Conservation (phyloP, 2,797 vertebrate genomes). For the Luscinia luscinia region DNA sequence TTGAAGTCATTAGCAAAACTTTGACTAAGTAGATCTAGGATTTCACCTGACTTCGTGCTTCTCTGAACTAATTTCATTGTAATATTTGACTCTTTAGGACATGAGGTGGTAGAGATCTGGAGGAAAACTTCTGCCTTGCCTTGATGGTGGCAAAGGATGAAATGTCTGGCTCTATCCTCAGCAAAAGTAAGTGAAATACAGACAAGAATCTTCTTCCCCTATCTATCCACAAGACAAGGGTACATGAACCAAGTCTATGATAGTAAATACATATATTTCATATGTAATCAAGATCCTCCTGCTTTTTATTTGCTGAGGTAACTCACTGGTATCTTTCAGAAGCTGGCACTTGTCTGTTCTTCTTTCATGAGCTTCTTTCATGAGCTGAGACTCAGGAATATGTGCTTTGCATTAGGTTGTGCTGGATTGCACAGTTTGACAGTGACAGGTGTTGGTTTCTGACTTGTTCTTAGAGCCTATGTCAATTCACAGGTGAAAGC, state of each 20-base stretch:
- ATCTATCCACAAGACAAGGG: background rate
- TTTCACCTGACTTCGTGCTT: background rate
- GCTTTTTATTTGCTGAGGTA: background rate
- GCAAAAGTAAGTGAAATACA: background rate
- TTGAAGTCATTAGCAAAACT: background rate
- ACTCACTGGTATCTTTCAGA: background rate
- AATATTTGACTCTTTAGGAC: background rate
- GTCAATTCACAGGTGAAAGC: background rate
- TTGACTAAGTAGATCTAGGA: background rate
- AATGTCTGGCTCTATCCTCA: background rate
- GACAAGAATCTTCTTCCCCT: background rate
- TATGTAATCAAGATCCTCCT: background rate
- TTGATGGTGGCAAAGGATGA: background rate
- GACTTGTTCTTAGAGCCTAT: background rate
- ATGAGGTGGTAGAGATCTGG: background rate
- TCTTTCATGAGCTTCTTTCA: background rate
- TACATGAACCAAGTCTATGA: background rate
- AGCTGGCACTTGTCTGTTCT: background rate
- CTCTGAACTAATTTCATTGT: background rate
- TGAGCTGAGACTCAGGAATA: background rate
- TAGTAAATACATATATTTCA: background rate
- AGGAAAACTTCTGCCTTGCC: background rate
- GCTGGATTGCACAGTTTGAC: background rate
- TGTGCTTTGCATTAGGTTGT: background rate
- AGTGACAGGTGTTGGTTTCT: background rate